Evolutionary conservation across 1,140 invertebrate genomes (phyloP), one percentile per base, ranked within the genome.

Genomic region (Drosophila parvula): DNA sequence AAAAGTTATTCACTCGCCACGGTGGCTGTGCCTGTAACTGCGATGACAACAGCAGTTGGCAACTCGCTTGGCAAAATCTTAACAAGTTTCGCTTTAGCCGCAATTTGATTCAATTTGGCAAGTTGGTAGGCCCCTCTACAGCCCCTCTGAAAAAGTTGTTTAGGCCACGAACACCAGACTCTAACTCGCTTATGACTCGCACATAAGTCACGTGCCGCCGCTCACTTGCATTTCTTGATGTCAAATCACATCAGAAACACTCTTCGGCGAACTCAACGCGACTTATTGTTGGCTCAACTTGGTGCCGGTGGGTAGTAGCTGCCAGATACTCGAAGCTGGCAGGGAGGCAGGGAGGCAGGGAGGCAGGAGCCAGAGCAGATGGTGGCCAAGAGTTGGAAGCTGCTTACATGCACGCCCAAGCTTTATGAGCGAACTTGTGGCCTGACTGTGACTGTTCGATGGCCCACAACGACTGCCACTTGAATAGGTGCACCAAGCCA

Each of bases 51-150:
- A 79, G 53, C 61, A 74, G 56, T 74, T 64, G 73, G 43, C 56
- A 76, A 81, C 81, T 78, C 58, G 61, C 51, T 53, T 22, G 51
- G 18, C 65, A 36, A 85, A 85, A 85, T 85, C 82, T 86, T 71
- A 83, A 79, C 82, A 86, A 88, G 71, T 88, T 83, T 78, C 78
- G 59, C 69, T 79, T 70, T 59, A 71, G 82, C 79, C 83, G 56
- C 79, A 86, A 88, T 86, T 89, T 80, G 76, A 88, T 88, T 88
- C 83, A 88, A 88, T 88, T 88, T 89, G 61, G 64, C 68, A 78
- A 79, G 71, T 74, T 50, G 56, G 70, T 43, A 27, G 22, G 22
- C 22, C 22, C 22, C 22, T 3, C 22, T 3, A 2, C 22, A 2
- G 22, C 3, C 12, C 32, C 16, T 8, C 16, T 9, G 70, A 59